Conservation (phyloP, 2,797 vertebrate species). For the Kryptopterus vitreolus region DNA sequence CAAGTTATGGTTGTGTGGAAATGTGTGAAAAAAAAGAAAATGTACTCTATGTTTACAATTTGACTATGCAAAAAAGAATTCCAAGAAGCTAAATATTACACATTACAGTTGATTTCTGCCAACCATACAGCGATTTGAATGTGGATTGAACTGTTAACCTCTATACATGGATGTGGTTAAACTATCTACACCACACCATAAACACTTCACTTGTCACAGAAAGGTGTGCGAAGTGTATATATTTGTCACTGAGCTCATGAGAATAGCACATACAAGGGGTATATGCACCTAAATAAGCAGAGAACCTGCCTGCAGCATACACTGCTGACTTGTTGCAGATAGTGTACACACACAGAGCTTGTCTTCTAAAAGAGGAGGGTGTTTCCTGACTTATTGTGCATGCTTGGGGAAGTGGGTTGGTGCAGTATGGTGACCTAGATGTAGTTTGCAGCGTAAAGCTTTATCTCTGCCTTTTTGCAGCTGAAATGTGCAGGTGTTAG, state of each 20-base stretch:
- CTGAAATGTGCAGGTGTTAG: conserved; percentile 67
- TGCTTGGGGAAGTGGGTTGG: conserved; percentile 50
- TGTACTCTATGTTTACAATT: neutral
- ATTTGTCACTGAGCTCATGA: conserved; percentile 13
- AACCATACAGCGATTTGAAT: neutral
- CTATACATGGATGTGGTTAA: neutral
- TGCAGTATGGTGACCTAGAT: conserved; percentile 62
- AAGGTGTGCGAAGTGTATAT: conserved; percentile 3
- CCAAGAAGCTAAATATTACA: no score
- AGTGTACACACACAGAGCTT: conserved; percentile 17
- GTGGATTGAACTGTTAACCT: neutral
- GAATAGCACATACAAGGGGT: neutral
- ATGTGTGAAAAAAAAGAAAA: neutral
- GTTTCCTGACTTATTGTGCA: conserved; percentile 49
- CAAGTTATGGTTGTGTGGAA: neutral
- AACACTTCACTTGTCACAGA: conserved; percentile 1
- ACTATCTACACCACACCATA: neutral
- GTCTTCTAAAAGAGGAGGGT: conserved; percentile 35
- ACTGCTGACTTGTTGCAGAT: conserved; percentile 34
- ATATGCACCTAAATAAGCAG: conserved; percentile 27
- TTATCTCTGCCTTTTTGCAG: conserved; percentile 58
- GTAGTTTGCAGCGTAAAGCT: conserved; percentile 62
- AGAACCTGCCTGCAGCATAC: conserved; percentile 29
- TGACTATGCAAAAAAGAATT: neutral
- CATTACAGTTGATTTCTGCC: neutral